A percentile compares a stretch with the other conserved stretches of the same genome.
phyloP scores from a whole-genome alignment of 2,888 invertebrate species.

The Laothoe populi region DNA sequence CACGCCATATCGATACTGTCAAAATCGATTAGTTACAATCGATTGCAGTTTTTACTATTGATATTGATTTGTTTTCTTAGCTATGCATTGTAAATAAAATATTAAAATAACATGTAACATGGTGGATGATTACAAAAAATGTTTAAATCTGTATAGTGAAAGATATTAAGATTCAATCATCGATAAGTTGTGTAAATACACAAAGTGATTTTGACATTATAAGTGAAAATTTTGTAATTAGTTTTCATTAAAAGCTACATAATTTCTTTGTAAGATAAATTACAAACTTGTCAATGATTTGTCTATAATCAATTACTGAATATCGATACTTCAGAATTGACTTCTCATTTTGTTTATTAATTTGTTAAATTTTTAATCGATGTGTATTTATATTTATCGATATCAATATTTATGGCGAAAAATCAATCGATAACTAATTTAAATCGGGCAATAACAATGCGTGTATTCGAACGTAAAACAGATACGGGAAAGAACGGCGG shows the following conservation, averaged over 20 bases:
- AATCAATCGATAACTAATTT: not conserved
- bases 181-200: too few species aligned
- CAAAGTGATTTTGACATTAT: not conserved
- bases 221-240: not conserved
- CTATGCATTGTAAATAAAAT: too few species aligned
- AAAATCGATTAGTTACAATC: not conserved
- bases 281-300: not conserved
- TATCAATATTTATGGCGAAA: not conserved
- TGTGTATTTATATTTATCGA: not conserved
- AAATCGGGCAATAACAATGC: not conserved
- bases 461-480: constrained; percentile 1
- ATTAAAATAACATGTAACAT: too few species aligned
- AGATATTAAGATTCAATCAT: too few species aligned
- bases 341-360: not conserved
- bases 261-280: not conserved
- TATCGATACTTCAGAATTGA: not conserved
- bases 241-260: not conserved
- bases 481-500: constrained; percentile 20
- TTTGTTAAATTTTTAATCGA: not conserved
- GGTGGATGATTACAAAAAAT: too few species aligned
- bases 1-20: not conserved
- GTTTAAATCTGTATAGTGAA: too few species aligned
- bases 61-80: too few species aligned
- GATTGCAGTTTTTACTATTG: too few species aligned
- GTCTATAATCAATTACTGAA: not conserved